Evolutionary conservation across 1,140 invertebrate species (phyloP).

Genomic region (Zaprionus capensis): DNA sequence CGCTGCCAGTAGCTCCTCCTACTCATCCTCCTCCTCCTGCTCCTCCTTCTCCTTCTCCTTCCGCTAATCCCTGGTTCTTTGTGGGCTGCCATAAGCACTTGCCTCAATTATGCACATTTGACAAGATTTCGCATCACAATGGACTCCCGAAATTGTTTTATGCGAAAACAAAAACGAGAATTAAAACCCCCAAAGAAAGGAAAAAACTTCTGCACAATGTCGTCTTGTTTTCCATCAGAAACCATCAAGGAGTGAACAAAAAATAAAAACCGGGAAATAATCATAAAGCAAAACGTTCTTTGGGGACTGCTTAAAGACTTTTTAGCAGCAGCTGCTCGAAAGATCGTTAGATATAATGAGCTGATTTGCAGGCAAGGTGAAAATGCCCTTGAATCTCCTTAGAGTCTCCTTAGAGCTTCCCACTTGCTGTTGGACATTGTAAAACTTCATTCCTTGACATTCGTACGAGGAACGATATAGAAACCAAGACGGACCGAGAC

Average conservation of each 20-base stretch:
- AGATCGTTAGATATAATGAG: slow-evolving; percentile 1
- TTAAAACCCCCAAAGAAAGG: slow-evolving; percentile 21
- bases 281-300: not conserved
- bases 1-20: slow-evolving; percentile 24
- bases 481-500: not conserved
- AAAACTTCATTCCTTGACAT: not conserved
- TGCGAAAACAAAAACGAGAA: slow-evolving; percentile 19
- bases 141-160: slow-evolving; percentile 33
- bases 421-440: not conserved
- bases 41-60: not conserved
- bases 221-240: not conserved
- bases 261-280: not conserved
- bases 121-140: slow-evolving; percentile 34
- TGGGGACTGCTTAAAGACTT: not conserved
- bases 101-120: slow-evolving; percentile 50
- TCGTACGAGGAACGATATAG: not conserved
- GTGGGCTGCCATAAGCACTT: slow-evolving; percentile 33
- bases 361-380: slow-evolving; percentile 9
- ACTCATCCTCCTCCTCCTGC: not conserved
- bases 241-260: not conserved
- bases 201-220: slow-evolving; percentile 4
- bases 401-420: not conserved
- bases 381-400: not conserved
- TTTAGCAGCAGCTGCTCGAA: not conserved
- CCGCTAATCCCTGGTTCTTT: slow-evolving; percentile 26